Evolutionary conservation across 2,888 invertebrate genomes (phyloP).

Genomic region (Flexamia atlantica): DNA sequence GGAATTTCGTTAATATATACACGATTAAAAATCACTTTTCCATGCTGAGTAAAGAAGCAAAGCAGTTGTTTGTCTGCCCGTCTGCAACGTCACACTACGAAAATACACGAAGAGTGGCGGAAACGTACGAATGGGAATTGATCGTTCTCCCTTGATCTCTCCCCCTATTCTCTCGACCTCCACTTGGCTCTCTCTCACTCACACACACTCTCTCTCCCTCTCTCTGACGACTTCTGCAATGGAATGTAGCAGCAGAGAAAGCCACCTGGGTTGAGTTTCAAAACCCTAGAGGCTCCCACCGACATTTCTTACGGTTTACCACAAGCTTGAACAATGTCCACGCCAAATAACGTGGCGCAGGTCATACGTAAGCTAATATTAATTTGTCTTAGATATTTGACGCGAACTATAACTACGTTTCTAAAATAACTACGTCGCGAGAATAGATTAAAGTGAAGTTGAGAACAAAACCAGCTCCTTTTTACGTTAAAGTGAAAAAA

Average conservation of each 20-base stretch:
- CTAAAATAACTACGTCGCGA: too few relatives aligned
- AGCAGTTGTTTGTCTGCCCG: constrained; percentile 12
- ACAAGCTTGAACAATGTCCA: too few relatives aligned
- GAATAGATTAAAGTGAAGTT: too few relatives aligned
- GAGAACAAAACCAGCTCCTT: too few relatives aligned
- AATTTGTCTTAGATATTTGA: too few relatives aligned
- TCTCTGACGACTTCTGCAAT: background rate
- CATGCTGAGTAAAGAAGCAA: background rate
- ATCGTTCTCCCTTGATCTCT: constrained; percentile 21
- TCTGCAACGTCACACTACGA: constrained; percentile 36
- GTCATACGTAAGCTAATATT: too few relatives aligned
- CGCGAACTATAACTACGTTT: too few relatives aligned
- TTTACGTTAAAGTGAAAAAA: too few relatives aligned
- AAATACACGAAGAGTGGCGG: constrained; percentile 30
- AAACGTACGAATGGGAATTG: constrained; percentile 34
- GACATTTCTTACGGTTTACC: too few relatives aligned
- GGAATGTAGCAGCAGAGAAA: constrained; percentile 45
- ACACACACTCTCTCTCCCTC: background rate
- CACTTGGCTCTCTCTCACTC: background rate
- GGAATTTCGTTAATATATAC: constrained; percentile 10
- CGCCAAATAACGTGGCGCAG: too few relatives aligned
- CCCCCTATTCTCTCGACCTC: background rate
- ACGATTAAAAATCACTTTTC: constrained; percentile 29
- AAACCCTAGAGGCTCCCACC: too few relatives aligned
- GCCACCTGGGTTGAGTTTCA: background rate